phyloP scores from a whole-genome alignment of 1,140 invertebrate genomes.

The Centruroides sculpturatus region DNA sequence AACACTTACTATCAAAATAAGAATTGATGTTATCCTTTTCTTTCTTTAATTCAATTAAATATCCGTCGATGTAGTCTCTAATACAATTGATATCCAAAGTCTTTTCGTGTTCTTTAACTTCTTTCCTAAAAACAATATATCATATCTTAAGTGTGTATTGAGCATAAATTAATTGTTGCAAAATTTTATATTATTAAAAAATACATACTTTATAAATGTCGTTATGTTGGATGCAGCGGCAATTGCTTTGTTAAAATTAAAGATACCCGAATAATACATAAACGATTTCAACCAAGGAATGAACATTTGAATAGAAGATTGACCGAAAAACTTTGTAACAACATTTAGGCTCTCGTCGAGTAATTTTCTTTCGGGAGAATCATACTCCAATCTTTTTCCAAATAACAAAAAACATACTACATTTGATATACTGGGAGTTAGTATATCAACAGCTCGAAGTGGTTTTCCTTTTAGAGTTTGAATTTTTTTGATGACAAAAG shows the following conservation, averaged over 20 bases:
- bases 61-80: conserved; percentile 71
- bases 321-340: too few relatives aligned
- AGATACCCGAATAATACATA: too few relatives aligned
- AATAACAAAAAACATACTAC: conserved; percentile 76
- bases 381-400: conserved; percentile 42
- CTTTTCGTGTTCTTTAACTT: conserved; percentile 55
- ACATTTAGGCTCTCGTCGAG: conserved; percentile 33
- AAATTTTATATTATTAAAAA: too few relatives aligned
- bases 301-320: too few relatives aligned
- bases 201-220: too few relatives aligned
- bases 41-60: conserved; percentile 52
- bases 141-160: too few relatives aligned
- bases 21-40: conserved; percentile 1
- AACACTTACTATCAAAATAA: conserved; percentile 5
- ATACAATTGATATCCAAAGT: conserved; percentile 45
- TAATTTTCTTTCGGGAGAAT: conserved; percentile 43
- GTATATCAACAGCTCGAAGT: background rate
- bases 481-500: background rate
- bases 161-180: too few relatives aligned
- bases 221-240: too few relatives aligned
- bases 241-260: too few relatives aligned
- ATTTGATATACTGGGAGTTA: conserved; percentile 35
- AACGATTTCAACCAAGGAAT: conserved; percentile 1
- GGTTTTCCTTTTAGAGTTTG: conserved; percentile 3
- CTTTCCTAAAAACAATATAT: conserved; percentile 28